Base-by-base conservation (phyloP, 2,113 vertebrate species). In the Piprites chloris region DNA sequence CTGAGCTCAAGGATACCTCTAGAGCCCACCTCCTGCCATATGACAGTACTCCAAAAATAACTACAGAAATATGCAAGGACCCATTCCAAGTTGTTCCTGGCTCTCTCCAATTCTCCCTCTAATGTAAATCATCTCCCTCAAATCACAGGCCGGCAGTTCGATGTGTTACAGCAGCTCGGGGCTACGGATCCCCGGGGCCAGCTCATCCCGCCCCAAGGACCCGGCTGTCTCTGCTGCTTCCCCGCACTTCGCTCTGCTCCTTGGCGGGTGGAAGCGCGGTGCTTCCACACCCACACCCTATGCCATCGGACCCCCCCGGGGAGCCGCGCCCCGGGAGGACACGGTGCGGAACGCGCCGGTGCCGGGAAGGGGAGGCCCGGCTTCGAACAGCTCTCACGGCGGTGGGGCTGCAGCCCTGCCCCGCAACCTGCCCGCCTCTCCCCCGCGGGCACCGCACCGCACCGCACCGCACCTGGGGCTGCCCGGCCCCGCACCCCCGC, bases 41-140 rank as follows among this genome's bases (percentile, higher is more conserved):
- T 95, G 94, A 97, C 63, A 62, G 85, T 44, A 68, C 85, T 97
- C 89, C 96, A 93, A 95, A 96, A 97, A 95, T 94, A 97, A 91
- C 88, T 91, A 39, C 85, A 95, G 88, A 94, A 96, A 95, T 91
- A 95, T 92, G 91, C 89, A 59, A 59, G 94, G 71, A 95, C 63
- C 62, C 71, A 65, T 79, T 95, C 96, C 96, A 97, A 97, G 95
- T 95, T 92, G 85, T 89, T 96, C 65, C 91, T 84, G 93, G 80
- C 87, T 93, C 84, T 26, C 89, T 80, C 18, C 68, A 44, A 33
- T 86, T 89, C 80, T 41, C 82, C 46, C 61, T 81, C 76, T 47
- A 92, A 91, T 87, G 87, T 77, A 90, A 95, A 88, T 62, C 76
- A n/a, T 56, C 85, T 61, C 69, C 71, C 66, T 85, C 78, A 58